Evolutionary conservation across 2,113 vertebrate species (phyloP).

Genomic region (Pholis gunnellus): DNA sequence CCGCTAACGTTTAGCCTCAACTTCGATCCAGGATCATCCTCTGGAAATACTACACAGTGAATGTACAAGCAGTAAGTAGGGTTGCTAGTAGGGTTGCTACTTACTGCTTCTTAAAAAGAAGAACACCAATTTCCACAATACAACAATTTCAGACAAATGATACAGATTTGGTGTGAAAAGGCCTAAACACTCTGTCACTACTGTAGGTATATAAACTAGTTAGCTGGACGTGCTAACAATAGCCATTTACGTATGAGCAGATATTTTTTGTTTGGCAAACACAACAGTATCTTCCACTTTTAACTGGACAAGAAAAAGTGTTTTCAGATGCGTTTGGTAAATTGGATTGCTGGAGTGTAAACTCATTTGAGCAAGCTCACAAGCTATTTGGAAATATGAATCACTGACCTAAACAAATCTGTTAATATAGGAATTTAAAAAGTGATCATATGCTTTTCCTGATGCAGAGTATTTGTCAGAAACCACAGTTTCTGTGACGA

Average conservation of each 20-base stretch:
- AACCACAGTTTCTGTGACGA: neutral
- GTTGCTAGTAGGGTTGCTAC: neutral
- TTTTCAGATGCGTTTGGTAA: neutral
- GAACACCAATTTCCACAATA: neutral
- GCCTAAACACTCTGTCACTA: too few relatives aligned
- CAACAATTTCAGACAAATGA: too few relatives aligned
- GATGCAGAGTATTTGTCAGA: constrained; percentile 1
- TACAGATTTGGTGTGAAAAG: too few relatives aligned
- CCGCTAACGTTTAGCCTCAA: neutral
- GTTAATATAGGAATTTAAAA: too few relatives aligned
- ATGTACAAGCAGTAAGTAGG: neutral
- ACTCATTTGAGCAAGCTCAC: too few relatives aligned
- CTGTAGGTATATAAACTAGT: neutral
- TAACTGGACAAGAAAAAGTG: neutral
- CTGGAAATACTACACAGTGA: neutral
- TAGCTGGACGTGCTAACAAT: neutral
- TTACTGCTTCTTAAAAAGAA: neutral
- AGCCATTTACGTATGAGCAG: too few relatives aligned
- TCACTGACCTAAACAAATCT: neutral
- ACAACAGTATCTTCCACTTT: neutral
- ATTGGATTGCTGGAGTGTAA: neutral
- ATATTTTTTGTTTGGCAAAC: neutral
- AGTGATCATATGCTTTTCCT: neutral
- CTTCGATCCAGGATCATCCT: neutral
- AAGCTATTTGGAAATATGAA: neutral